These are phyloP conservation scores for Drepana arcuata DNA, from an alignment of 1,140 invertebrate genomes.

Conservation along the genomic window DNA sequence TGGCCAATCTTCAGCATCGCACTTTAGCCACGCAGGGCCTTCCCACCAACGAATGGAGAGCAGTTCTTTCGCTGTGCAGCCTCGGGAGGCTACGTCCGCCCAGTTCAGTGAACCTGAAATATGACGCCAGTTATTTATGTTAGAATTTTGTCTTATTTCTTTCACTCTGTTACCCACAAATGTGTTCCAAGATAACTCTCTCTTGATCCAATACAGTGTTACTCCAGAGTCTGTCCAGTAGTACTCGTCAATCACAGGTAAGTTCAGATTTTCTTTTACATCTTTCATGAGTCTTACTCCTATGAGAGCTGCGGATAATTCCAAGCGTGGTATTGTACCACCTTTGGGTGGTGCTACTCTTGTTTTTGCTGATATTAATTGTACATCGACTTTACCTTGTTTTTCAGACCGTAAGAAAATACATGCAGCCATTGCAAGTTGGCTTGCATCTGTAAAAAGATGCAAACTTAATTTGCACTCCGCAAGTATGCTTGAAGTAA, in stretches of 20 bases:
- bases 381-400: slow-evolving; percentile 1
- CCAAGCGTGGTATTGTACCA: slow-evolving; percentile 6
- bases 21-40: slow-evolving; percentile 4
- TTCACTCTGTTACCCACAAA: slow-evolving; percentile 12
- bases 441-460: slow-evolving; percentile 7
- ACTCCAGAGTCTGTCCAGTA: slow-evolving; percentile 6
- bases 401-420: slow-evolving; percentile 4
- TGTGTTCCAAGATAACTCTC: slow-evolving; percentile 1
- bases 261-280: slow-evolving; percentile 1
- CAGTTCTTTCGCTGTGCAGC: slow-evolving; percentile 4
- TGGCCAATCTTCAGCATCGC: slow-evolving; percentile 2
- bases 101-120: slow-evolving; percentile 4
- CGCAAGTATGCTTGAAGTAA: not conserved
- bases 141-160: slow-evolving; percentile 9
- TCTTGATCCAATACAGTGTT: slow-evolving; percentile 7
- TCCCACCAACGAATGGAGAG: slow-evolving; percentile 1
- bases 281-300: not conserved
- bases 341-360: slow-evolving; percentile 6
- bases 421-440: slow-evolving; percentile 3
- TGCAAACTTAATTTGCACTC: slow-evolving; percentile 3
- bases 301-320: slow-evolving; percentile 9
- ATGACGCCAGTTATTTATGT: slow-evolving; percentile 7
- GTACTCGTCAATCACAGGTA: not conserved
- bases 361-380: slow-evolving; percentile 5
- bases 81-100: slow-evolving; percentile 8